Evolutionary conservation across 2,888 invertebrate species (phyloP), one percentile per base, ranked within the genome.

Genomic region (Augiades crinisus): DNA sequence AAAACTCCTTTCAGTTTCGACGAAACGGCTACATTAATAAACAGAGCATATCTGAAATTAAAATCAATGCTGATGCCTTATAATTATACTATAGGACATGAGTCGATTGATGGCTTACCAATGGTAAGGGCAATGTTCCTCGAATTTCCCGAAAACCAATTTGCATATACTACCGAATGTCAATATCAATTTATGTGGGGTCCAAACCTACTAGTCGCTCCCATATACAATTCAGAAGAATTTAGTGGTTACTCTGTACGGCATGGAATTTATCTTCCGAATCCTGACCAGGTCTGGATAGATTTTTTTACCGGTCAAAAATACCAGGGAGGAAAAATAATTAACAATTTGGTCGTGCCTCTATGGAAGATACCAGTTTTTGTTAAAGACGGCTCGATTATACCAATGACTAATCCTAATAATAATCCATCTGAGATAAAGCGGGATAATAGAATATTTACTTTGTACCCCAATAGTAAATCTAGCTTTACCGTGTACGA

Each of bases 111-210:
- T 31, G 82, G 81, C 1, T 57, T 84, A 16, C 88, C 88, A 7
- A 85, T 87, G 87, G 56, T 88, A 2, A 75, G 88, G 60, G 88
- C 83, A 2, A 87, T 88, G 83, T 84, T 86, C 44, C 62, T 89
- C 14, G 86, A 87, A 64, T 88, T 79, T 52, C 81, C 85, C 1
- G 56, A 73, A 16, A 81, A 81, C 59, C 60, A 22, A 4, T 49
- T 67, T 19, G 78, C 76, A 2, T 76, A 75, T 47, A 84, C 85
- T 2, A 75, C 67, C 27, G 79, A 81, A 60, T 81, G 80, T n/a
- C 81, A 85, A 55, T 89, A 89, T 54, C 88, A 89, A 56, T 89
- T 64, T 56, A 87, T 88, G 87, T 89, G 88, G 88, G 88, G 88
- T 4, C 81, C 86, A n/a, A 70, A 65, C 57, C 65, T 89, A 45